Base-by-base conservation (phyloP, 2,888 invertebrate species). In the Conus canariensis region DNA sequence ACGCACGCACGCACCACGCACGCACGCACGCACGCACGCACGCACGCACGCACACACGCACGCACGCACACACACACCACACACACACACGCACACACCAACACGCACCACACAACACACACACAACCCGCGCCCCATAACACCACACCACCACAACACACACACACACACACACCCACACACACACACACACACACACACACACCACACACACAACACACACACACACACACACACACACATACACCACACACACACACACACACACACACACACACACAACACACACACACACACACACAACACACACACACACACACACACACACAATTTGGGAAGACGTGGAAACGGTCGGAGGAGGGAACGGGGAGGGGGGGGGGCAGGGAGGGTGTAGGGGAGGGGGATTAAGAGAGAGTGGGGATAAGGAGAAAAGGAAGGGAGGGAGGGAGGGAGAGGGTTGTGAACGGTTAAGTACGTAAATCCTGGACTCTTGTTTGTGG, bases 201-300 rank as follows among this genome's bases (percentile, higher is more conserved):
- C 8, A 22, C n/a, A 1, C 4, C 70, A 22, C 70, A 70, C 70
- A 8, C 70, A 70, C 70, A n/a, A n/a, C 74, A 74, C 74, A 74
- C 74, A 74, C 74, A n/a, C 74, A 74, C 74, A n/a, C 74, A n/a
- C 74, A n/a, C n/a, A 74, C 9, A n/a, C 74, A 74, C 74, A 74
- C 74, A 2, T n/a, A 74, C 74, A 2, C 74, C 19, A 0, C 74
- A n/a, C 74, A 12, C 74, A 74, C 74, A 74, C 74, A 74, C 74
- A 74, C n/a, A 74, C 30, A 30, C 30, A 30, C 30, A 30, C 30
- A 30, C 30, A 30, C 30, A 30, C 30, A 30, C 30, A 30, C 30
- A 30, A n/a, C n/a, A n/a, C n/a, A n/a, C n/a, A n/a, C n/a, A n/a
- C n/a, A n/a, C n/a, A n/a, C n/a, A n/a, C n/a, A n/a, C n/a, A n/a